These are phyloP conservation scores for Drosophila kanekoi DNA, from an alignment of 2,888 invertebrate species.

Conservation along the genomic window DNA sequence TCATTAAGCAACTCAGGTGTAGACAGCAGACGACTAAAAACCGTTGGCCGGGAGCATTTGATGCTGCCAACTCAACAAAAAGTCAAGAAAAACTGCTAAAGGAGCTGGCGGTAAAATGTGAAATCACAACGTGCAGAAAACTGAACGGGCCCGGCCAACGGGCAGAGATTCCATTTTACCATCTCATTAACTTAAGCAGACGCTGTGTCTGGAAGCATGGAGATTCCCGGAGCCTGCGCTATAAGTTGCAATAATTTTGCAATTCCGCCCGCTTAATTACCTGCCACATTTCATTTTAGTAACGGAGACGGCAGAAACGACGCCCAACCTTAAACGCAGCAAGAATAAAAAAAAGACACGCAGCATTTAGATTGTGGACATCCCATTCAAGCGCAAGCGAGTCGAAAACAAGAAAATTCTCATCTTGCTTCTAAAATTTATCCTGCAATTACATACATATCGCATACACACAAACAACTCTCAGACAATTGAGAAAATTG, in stretches of 20 bases:
- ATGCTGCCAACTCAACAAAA: conserved; percentile 31
- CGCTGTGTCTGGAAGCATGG: conserved; percentile 37
- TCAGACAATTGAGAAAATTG: too few relatives aligned
- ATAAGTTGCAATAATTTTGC: conserved; percentile 83
- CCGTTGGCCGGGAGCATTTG: conserved; percentile 32
- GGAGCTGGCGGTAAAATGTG: conserved; percentile 14
- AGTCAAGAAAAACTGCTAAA: conserved; percentile 30
- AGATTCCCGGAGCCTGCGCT: conserved; percentile 27
- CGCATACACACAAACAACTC: too few relatives aligned
- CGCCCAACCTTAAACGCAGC: conserved; percentile 21
- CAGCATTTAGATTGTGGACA: background rate
- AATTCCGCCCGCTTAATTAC: conserved; percentile 85
- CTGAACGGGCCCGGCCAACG: conserved; percentile 34
- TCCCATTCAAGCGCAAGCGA: conserved; percentile 13
- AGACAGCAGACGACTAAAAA: conserved; percentile 34
- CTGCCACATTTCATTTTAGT: conserved; percentile 84
- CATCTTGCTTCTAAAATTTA: too few relatives aligned
- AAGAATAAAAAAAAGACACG: too few relatives aligned
- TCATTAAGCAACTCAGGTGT: conserved; percentile 67
- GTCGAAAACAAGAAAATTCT: background rate
- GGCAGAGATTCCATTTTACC: conserved; percentile 81
- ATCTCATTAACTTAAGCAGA: conserved; percentile 83
- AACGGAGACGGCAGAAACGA: conserved; percentile 28
- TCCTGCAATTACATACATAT: too few relatives aligned
- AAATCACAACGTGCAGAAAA: conserved; percentile 25